Evolutionary conservation across 2,113 vertebrate genomes (phyloP).

Genomic region (Mobula birostris): DNA sequence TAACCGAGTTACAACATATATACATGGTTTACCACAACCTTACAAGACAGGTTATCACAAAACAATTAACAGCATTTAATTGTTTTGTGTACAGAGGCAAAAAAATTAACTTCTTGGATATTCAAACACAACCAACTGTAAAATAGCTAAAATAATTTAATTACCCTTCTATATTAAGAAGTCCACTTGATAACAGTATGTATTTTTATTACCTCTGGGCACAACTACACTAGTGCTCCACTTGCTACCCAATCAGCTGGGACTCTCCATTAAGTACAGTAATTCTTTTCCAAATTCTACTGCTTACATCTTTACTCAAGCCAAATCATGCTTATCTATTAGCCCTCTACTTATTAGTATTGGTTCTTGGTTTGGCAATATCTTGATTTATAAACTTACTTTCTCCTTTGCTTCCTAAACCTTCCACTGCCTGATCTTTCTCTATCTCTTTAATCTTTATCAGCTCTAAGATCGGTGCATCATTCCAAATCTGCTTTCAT

Average conservation of each 20-base stretch:
- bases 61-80: conserved; percentile 11
- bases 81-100: neutral
- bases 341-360: neutral
- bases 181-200: neutral
- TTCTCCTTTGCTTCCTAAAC: neutral
- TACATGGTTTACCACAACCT: too few species aligned
- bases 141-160: neutral
- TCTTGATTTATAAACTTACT: neutral
- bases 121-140: neutral
- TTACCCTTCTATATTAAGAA: neutral
- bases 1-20: too few species aligned
- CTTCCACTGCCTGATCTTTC: neutral
- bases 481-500: neutral
- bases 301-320: neutral
- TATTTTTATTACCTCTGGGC: neutral
- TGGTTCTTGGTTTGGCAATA: too few species aligned
- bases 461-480: neutral
- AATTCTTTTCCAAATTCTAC: neutral
- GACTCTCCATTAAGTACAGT: neutral
- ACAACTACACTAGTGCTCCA: neutral
- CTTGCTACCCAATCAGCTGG: neutral
- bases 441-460: neutral
- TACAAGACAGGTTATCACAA: neutral
- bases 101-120: too few species aligned
- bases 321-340: neutral